phyloP scores from a whole-genome alignment of 2,797 vertebrate genomes.

The Danio tinwini region DNA sequence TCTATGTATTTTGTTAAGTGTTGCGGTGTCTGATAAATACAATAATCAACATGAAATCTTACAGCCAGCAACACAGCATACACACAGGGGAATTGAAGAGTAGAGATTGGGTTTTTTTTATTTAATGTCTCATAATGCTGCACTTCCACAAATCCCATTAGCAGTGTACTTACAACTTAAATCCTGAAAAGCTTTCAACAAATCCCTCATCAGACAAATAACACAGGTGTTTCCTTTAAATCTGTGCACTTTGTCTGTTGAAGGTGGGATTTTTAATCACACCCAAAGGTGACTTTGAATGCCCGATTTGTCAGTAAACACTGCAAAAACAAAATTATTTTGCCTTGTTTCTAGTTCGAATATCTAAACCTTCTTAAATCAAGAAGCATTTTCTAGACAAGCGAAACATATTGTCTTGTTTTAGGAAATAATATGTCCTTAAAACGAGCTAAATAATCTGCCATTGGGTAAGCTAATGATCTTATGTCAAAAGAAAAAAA shows the following conservation, averaged over 20 bases:
- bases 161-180: background rate
- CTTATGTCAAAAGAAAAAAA: too few species aligned
- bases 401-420: too few species aligned
- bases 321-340: too few species aligned
- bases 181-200: background rate
- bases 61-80: background rate
- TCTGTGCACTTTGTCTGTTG: background rate
- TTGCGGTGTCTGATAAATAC: background rate
- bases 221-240: background rate
- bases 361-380: too few species aligned
- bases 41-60: background rate
- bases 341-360: too few species aligned
- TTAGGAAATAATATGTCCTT: too few species aligned
- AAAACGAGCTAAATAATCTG: too few species aligned
- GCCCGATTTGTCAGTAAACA: too few species aligned
- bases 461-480: too few species aligned
- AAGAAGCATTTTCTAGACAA: too few species aligned
- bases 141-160: background rate
- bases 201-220: background rate
- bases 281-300: background rate
- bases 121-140: background rate
- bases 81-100: too few species aligned
- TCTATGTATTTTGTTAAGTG: conserved; percentile 45
- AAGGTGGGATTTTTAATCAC: background rate
- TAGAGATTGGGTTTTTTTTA: background rate